Conservation (phyloP, 2,113 vertebrate species). For the Hippoglossus stenolepis region DNA sequence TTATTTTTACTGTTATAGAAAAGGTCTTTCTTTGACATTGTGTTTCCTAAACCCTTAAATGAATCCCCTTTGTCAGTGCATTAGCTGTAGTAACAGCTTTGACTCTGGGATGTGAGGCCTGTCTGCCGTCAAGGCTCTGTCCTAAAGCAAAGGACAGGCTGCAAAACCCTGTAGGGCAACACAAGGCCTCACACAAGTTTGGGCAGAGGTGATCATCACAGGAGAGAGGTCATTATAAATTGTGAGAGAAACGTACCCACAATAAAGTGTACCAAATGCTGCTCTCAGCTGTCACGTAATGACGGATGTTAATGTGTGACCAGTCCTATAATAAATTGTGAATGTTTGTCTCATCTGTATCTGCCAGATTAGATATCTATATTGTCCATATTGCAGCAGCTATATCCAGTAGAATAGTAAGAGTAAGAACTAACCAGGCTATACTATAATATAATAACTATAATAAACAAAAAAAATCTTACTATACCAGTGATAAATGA, state of each 20-base stretch:
- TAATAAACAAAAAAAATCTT: too few species aligned
- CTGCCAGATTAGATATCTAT: neutral
- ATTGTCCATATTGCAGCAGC: neutral
- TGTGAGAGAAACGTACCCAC: neutral
- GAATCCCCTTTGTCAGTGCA: neutral
- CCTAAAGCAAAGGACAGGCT: neutral
- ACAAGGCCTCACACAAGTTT: neutral
- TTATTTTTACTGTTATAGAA: neutral
- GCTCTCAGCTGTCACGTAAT: too few species aligned
- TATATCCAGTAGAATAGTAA: too few species aligned
- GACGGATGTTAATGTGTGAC: slow-evolving; percentile 2
- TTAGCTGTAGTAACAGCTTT: slow-evolving; percentile 5
- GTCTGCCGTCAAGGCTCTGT: neutral
- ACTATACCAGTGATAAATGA: too few species aligned
- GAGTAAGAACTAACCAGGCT: too few species aligned
- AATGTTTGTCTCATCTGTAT: too few species aligned
- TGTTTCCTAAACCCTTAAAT: neutral
- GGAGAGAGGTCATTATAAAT: neutral
- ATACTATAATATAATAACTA: too few species aligned
- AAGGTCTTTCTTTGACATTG: neutral
- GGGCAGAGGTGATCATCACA: neutral
- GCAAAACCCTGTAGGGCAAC: neutral
- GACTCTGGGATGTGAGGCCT: slow-evolving; percentile 17
- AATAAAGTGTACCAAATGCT: neutral
- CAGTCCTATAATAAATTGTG: slow-evolving; percentile 6